Percentiles rank a stretch among this genome's conserved stretches.
phyloP scores from a whole-genome alignment of 2,113 vertebrate genomes.

The Anarrhichthys ocellatus region DNA sequence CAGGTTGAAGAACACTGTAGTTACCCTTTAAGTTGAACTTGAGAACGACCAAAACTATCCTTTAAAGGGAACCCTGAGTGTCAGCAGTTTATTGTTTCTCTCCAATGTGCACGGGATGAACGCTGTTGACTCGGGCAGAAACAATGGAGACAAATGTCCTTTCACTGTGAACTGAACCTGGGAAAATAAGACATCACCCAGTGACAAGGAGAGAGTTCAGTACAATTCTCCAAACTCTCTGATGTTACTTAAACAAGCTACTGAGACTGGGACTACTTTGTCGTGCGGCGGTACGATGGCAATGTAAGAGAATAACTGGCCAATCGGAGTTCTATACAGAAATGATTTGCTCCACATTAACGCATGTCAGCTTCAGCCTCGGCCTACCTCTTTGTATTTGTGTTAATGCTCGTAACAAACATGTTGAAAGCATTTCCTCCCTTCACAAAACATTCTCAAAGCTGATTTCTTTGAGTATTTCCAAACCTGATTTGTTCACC shows the following conservation, averaged over 20 bases:
- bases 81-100: not conserved
- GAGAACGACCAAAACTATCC: not conserved
- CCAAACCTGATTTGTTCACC: not conserved
- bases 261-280: too few relatives aligned
- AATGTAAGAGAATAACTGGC: not conserved
- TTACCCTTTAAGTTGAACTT: too few relatives aligned
- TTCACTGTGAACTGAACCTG: too few relatives aligned
- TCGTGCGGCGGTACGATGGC: too few relatives aligned
- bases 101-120: not conserved
- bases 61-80: not conserved
- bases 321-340: not conserved
- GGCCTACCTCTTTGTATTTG: not conserved
- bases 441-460: not conserved
- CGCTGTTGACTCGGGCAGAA: not conserved
- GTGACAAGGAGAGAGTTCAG: too few relatives aligned
- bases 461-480: too few relatives aligned
- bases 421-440: not conserved
- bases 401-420: not conserved
- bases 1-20: too few relatives aligned
- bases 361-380: not conserved
- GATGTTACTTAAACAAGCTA: too few relatives aligned
- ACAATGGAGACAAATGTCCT: not conserved
- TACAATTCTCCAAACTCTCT: too few relatives aligned
- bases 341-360: not conserved
- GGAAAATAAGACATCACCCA: too few relatives aligned